Percentiles rank a stretch among this genome's conserved stretches.
These are phyloP conservation scores for Fistularia tabacaria DNA, from an alignment of 2,797 vertebrate species.

Conservation along the genomic window DNA sequence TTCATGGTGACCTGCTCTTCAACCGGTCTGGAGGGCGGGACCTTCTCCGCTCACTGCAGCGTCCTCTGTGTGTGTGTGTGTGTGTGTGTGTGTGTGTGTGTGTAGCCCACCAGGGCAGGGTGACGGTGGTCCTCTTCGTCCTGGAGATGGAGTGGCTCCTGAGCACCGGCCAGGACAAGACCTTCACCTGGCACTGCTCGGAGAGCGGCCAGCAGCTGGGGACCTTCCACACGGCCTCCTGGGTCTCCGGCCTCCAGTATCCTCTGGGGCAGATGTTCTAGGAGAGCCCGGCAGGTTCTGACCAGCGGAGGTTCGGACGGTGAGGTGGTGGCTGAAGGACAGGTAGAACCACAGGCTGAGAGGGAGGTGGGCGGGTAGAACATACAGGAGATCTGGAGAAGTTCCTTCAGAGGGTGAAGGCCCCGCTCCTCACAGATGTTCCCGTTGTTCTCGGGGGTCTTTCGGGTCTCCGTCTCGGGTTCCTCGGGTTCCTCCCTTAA, in stretches of 20 bases:
- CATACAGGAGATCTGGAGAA: no score
- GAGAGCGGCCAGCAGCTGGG: conserved; percentile 92
- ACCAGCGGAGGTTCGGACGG: no score
- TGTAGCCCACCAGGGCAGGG: conserved; percentile 90
- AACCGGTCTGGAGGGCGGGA: not conserved
- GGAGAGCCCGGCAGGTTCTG: no score
- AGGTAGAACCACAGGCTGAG: no score
- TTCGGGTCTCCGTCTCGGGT: no score
- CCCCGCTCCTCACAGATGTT: no score
- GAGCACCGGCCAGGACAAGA: conserved; percentile 93
- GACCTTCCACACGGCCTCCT: conserved; percentile 84
- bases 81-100: conserved; percentile 30
- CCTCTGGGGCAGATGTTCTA: conserved; percentile 63
- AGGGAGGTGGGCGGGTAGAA: no score
- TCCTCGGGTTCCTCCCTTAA: conserved; percentile 18
- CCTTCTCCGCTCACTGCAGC: not conserved
- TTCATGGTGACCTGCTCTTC: not conserved
- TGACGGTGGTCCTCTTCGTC: conserved; percentile 92
- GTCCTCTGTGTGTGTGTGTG: not conserved
- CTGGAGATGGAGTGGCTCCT: conserved; percentile 98
- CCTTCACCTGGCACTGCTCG: conserved; percentile 94
- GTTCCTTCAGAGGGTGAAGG: no score
- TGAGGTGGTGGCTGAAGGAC: no score
- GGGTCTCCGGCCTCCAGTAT: conserved; percentile 96
- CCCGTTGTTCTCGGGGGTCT: no score